Percentiles rank a stretch among this genome's conserved stretches.
Evolutionary conservation across 2,888 invertebrate species (phyloP).

Genomic region (Troides oblongomaculatus): DNA sequence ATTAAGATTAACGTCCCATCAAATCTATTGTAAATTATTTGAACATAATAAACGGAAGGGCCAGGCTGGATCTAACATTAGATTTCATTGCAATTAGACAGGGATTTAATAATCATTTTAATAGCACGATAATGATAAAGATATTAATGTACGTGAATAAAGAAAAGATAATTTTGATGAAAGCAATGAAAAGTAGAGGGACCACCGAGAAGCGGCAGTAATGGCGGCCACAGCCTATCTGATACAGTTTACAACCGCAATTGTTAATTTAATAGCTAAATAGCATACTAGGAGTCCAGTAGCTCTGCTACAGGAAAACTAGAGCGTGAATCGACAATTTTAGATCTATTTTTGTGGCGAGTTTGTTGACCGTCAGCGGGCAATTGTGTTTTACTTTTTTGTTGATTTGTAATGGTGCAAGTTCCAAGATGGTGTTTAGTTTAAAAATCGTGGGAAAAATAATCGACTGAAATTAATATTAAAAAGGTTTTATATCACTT

Average conservation of each 20-base stretch:
- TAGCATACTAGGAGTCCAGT: constrained; percentile 23
- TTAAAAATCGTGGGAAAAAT: constrained; percentile 5
- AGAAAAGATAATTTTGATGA: constrained; percentile 9
- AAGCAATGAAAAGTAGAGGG: constrained; percentile 15
- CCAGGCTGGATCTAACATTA: background rate
- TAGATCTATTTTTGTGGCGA: constrained; percentile 1
- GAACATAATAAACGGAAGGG: background rate
- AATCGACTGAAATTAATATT: background rate
- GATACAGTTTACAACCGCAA: constrained; percentile 25
- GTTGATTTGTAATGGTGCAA: background rate
- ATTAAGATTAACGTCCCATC: background rate
- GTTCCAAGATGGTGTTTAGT: constrained; percentile 2
- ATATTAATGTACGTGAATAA: constrained; percentile 1
- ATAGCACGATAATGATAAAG: constrained; percentile 1
- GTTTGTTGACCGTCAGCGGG: constrained; percentile 1
- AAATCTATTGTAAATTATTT: background rate
- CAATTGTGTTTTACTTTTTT: constrained; percentile 7
- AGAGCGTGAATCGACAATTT: constrained; percentile 21
- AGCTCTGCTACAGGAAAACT: constrained; percentile 10
- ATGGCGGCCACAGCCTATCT: constrained; percentile 19
- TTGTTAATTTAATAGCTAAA: constrained; percentile 29
- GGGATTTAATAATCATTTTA: background rate
- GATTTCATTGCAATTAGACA: background rate
- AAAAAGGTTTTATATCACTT: background rate
- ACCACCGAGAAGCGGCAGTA: constrained; percentile 21